Percentiles rank a stretch among this genome's conserved stretches.
phyloP scores from a whole-genome alignment of 1,140 invertebrate genomes.

The Saxidomus purpurata region DNA sequence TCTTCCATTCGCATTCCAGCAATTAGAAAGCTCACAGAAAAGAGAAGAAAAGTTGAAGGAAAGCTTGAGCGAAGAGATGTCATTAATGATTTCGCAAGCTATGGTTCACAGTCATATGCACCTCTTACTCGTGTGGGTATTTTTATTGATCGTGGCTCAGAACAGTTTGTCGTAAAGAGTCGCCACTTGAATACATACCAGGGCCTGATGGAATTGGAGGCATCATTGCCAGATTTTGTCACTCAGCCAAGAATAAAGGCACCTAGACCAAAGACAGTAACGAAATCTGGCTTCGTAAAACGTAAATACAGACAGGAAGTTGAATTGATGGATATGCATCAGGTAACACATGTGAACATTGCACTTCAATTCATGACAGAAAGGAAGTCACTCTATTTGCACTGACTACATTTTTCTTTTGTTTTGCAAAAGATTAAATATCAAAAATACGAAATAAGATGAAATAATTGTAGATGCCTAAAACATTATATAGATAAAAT shows the following conservation, averaged over 20 bases:
- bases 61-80: slow-evolving; percentile 82
- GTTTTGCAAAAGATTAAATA: too few species aligned
- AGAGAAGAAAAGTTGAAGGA: slow-evolving; percentile 78
- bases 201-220: slow-evolving; percentile 85
- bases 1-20: too few species aligned
- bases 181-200: slow-evolving; percentile 84
- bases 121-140: slow-evolving; percentile 86
- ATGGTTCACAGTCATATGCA: slow-evolving; percentile 85
- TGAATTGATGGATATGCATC: slow-evolving; percentile 85
- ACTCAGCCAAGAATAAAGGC: slow-evolving; percentile 83
- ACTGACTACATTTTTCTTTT: too few species aligned
- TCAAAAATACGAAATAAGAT: too few species aligned
- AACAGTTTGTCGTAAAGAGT: slow-evolving; percentile 85
- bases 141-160: slow-evolving; percentile 85
- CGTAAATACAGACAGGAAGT: slow-evolving; percentile 84
- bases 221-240: slow-evolving; percentile 85
- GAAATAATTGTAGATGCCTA: too few species aligned
- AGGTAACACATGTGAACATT: too few species aligned
- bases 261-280: slow-evolving; percentile 82
- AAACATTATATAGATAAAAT: too few species aligned
- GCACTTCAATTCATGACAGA: not conserved
- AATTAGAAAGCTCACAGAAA: slow-evolving; percentile 84
- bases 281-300: slow-evolving; percentile 85
- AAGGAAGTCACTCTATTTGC: too few species aligned
- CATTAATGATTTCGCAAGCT: slow-evolving; percentile 83